phyloP scores from a whole-genome alignment of 2,888 invertebrate genomes.

The Trissolcus japonicus region DNA sequence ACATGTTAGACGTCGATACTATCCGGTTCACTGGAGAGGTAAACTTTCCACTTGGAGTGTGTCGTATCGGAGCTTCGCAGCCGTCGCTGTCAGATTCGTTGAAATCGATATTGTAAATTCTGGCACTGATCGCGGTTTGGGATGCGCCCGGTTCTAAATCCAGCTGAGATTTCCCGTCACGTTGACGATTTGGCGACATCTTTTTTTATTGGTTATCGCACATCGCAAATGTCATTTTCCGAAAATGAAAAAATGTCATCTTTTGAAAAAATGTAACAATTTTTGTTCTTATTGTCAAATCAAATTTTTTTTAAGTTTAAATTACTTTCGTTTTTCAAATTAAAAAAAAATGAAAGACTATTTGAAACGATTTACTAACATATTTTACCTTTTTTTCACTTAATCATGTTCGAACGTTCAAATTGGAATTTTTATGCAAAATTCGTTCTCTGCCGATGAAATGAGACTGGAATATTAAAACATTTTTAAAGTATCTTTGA shows the following conservation, averaged over 20 bases:
- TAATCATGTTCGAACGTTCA: no score
- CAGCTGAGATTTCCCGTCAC: conserved; percentile 2
- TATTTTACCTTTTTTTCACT: no score
- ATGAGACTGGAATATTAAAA: no score
- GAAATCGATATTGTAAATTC: conserved; percentile 18
- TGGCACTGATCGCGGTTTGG: conserved; percentile 2
- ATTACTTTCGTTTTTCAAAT: no score
- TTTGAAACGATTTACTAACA: no score
- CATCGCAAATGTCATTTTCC: conserved; percentile 7
- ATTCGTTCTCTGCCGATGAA: no score
- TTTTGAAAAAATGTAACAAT: no score
- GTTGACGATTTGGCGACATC: conserved; percentile 16
- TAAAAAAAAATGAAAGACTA: no score
- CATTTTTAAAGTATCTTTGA: background rate
- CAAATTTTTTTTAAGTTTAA: no score
- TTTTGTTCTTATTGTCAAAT: no score
- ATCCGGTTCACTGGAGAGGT: background rate
- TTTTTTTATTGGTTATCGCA: conserved; percentile 3
- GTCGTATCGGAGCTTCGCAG: conserved; percentile 17
- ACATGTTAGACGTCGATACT: background rate
- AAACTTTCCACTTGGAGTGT: conserved; percentile 4
- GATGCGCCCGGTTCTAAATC: background rate
- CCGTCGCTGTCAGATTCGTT: conserved; percentile 22
- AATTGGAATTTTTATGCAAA: no score
- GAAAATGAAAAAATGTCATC: background rate